phyloP scores from a whole-genome alignment of 2,113 vertebrate genomes.

The Laticauda laticaudata region DNA sequence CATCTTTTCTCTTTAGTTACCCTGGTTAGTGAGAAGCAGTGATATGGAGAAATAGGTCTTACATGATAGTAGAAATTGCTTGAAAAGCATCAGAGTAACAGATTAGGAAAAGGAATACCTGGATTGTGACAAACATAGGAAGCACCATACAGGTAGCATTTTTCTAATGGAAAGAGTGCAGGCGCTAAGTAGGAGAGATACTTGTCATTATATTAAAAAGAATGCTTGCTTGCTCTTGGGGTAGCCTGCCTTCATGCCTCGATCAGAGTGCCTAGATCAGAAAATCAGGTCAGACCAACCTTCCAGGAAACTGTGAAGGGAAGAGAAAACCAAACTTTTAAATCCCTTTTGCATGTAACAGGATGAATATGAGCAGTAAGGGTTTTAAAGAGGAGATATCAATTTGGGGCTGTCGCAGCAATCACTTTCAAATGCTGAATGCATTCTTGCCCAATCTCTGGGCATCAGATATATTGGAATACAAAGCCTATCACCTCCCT shows the following conservation, averaged over 20 bases:
- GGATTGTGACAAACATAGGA: not conserved
- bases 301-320: not conserved
- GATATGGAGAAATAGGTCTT: not conserved
- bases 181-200: not conserved
- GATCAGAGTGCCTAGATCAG: not conserved
- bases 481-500: not conserved
- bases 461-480: not conserved
- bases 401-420: not conserved
- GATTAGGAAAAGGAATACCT: not conserved
- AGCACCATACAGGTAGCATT: not conserved
- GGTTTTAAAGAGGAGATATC: not conserved
- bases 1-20: not conserved
- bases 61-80: not conserved
- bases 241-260: not conserved
- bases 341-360: not conserved
- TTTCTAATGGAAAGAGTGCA: not conserved
- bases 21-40: not conserved
- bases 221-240: not conserved
- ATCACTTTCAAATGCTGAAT: not conserved
- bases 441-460: not conserved
- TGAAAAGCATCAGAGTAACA: not conserved
- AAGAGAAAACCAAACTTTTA: not conserved
- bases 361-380: not conserved
- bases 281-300: not conserved
- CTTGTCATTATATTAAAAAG: not conserved